phyloP scores from a whole-genome alignment of 2,113 vertebrate species.

The Catagonus wagneri region DNA sequence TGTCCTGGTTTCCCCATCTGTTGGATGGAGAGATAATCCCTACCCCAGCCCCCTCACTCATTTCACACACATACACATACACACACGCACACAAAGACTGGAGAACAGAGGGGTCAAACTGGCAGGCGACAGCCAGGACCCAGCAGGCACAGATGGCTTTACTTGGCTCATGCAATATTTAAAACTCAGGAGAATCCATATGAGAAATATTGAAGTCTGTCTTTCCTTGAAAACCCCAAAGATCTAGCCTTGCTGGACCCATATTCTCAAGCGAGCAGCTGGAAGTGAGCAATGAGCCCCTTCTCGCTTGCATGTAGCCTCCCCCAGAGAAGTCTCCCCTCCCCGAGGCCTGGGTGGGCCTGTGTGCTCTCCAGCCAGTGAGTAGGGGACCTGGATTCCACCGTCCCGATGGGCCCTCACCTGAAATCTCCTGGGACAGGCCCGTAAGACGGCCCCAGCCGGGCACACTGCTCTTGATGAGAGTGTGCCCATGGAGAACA shows the following conservation, averaged over 20 bases:
- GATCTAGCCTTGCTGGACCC: background rate
- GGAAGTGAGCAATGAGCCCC: background rate
- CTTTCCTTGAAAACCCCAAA: slow-evolving; percentile 16
- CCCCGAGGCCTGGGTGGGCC: background rate
- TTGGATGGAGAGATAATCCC: background rate
- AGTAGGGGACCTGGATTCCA: background rate
- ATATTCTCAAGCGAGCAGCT: background rate
- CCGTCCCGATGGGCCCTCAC: background rate
- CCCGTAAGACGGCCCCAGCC: rapidly evolving
- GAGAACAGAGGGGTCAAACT: background rate
- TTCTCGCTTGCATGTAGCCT: background rate
- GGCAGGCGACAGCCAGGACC: background rate
- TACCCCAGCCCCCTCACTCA: slow-evolving; percentile 1
- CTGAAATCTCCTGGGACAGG: background rate
- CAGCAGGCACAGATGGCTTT: background rate
- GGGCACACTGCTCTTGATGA: background rate
- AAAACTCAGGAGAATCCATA: background rate
- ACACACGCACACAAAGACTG: background rate
- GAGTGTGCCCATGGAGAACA: background rate
- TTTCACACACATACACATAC: background rate
- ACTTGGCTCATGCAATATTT: background rate
- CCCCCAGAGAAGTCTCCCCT: background rate
- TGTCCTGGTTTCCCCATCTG: background rate
- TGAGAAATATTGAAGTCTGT: background rate
- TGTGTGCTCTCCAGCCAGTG: background rate